Conservation (phyloP, 2,113 vertebrate species). For the Cryptomyrus ogoouensis region DNA sequence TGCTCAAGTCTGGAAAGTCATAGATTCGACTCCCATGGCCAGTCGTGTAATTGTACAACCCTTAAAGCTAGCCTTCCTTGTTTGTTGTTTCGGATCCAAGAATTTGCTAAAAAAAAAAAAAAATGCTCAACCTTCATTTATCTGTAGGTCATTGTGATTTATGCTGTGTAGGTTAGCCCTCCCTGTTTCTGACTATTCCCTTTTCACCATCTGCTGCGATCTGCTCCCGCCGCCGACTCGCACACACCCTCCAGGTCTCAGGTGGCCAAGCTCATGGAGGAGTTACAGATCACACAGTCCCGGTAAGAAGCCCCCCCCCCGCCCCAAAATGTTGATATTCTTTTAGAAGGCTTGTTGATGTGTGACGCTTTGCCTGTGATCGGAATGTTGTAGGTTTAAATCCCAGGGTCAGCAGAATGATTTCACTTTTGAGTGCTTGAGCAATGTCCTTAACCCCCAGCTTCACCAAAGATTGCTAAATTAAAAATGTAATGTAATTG, state of each 20-base stretch:
- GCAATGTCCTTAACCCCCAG: neutral
- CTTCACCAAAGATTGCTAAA: neutral
- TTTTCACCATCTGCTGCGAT: neutral
- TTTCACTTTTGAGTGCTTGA: neutral
- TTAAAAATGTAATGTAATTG: neutral
- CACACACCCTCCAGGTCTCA: slow-evolving; percentile 47
- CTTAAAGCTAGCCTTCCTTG: neutral
- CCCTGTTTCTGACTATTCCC: neutral
- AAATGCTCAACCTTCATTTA: neutral
- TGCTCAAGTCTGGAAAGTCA: neutral
- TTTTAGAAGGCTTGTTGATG: neutral
- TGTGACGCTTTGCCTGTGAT: neutral
- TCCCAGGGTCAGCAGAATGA: neutral
- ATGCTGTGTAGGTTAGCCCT: neutral
- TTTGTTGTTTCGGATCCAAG: neutral
- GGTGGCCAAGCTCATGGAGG: slow-evolving; percentile 66
- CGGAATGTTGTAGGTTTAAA: neutral
- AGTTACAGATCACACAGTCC: slow-evolving; percentile 67
- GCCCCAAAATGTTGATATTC: neutral
- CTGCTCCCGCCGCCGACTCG: neutral
- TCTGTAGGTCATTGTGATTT: neutral
- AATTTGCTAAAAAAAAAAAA: neutral
- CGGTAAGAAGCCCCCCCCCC: slow-evolving; percentile 52
- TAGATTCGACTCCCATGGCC: neutral
- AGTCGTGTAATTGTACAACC: neutral